Evolutionary conservation across 2,888 invertebrate genomes (phyloP).

Genomic region (Cryptus armator): DNA sequence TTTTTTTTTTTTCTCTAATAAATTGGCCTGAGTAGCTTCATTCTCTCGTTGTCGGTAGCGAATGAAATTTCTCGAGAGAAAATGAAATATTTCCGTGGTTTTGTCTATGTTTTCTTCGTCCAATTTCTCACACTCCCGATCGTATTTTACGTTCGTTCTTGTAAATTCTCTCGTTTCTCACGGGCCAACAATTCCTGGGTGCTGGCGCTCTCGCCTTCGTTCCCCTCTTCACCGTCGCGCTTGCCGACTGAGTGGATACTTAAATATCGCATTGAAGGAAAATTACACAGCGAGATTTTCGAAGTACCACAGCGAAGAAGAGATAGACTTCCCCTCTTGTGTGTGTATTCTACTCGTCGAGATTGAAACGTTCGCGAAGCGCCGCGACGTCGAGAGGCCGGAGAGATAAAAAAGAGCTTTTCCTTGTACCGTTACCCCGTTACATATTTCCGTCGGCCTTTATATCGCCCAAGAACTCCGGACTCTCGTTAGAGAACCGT

Average conservation of each 20-base stretch:
- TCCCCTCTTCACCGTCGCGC: not conserved
- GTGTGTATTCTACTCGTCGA: not conserved
- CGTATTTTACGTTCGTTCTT: not conserved
- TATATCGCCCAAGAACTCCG: conserved; percentile 1
- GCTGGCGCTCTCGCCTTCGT: no score
- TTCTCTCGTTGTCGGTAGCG: not conserved
- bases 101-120: conserved; percentile 1
- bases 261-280: conserved; percentile 9
- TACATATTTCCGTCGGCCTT: conserved; percentile 23
- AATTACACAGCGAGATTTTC: not conserved
- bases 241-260: conserved; percentile 3
- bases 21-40: conserved; percentile 36
- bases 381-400: not conserved
- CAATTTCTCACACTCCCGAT: not conserved
- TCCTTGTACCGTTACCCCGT: conserved; percentile 13
- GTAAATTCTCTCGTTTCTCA: not conserved
- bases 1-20: conserved; percentile 29
- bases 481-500: conserved; percentile 36
- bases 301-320: not conserved
- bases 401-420: conserved; percentile 1
- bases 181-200: not conserved
- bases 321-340: not conserved
- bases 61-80: conserved; percentile 13
- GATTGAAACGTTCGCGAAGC: conserved; percentile 11
- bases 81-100: conserved; percentile 35